phyloP scores from a whole-genome alignment of 2,797 vertebrate species.

The Gallinago stenura region DNA sequence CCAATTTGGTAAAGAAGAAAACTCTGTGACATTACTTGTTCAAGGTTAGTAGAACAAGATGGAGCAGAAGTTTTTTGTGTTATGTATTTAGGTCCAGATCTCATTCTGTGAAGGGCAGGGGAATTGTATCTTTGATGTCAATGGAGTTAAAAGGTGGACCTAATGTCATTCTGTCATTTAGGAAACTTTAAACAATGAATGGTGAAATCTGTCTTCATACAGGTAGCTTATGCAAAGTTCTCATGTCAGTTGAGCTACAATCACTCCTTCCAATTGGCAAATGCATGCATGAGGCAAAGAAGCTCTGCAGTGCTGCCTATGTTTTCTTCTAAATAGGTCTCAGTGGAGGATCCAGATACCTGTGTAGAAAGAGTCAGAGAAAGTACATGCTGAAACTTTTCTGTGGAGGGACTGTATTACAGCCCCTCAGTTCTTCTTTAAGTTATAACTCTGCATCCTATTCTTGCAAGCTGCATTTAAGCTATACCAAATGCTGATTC shows the following conservation, averaged over 20 bases:
- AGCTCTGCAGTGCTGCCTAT: neutral
- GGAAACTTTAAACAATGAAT: neutral
- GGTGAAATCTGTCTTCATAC: neutral
- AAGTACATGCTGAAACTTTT: neutral
- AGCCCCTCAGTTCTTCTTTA: neutral
- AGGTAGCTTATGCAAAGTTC: neutral
- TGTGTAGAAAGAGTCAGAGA: neutral
- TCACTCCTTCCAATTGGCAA: neutral
- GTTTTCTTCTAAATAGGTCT: neutral
- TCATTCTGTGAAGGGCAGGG: neutral
- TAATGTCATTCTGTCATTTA: neutral
- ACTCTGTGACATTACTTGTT: constrained; percentile 76
- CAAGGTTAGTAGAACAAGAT: constrained; percentile 76
- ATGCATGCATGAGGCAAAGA: neutral
- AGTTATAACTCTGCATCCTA: neutral
- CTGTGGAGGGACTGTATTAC: neutral
- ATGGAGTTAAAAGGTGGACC: neutral
- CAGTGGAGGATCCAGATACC: neutral
- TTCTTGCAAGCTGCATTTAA: neutral
- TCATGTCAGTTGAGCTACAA: neutral
- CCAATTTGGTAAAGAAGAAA: constrained; percentile 74
- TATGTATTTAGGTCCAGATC: neutral
- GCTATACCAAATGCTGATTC: neutral
- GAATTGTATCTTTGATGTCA: neutral
- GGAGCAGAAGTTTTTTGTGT: neutral